These are phyloP conservation scores for Microcebus ravelobensis DNA, from an alignment of 2,113 vertebrate species.

Conservation along the genomic window DNA sequence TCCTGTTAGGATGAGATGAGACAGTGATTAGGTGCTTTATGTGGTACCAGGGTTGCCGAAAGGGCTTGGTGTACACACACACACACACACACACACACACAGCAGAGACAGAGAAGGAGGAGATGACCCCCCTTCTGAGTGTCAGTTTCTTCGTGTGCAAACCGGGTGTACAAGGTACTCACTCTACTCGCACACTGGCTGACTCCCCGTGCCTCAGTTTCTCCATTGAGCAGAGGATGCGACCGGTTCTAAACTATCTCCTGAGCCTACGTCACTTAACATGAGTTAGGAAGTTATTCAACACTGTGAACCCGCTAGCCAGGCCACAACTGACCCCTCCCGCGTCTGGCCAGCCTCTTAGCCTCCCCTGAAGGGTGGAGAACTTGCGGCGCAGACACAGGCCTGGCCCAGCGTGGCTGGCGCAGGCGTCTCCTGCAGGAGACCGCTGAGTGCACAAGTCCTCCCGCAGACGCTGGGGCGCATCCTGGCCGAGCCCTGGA, in stretches of 20 bases:
- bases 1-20: not conserved
- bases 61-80: not conserved
- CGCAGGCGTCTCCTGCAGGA: not conserved
- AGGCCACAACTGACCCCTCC: not conserved
- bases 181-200: not conserved
- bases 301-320: not conserved
- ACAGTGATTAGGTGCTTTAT: not conserved
- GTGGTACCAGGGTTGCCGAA: rapidly evolving
- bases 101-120: not conserved
- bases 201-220: not conserved
- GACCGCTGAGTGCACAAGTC: not conserved
- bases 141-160: not conserved
- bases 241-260: not conserved
- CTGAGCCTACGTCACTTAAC: not conserved
- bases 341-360: not conserved
- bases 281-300: not conserved
- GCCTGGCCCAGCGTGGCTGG: rapidly evolving
- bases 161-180: not conserved
- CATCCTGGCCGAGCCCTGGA: not conserved
- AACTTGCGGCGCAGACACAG: rapidly evolving
- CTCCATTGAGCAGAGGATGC: not conserved
- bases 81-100: not conserved
- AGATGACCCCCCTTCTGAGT: not conserved
- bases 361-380: not conserved
- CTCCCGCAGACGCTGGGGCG: too few species aligned